These are phyloP conservation scores for Ceyx margarethae DNA, from an alignment of 2,113 vertebrate species.

Conservation along the genomic window DNA sequence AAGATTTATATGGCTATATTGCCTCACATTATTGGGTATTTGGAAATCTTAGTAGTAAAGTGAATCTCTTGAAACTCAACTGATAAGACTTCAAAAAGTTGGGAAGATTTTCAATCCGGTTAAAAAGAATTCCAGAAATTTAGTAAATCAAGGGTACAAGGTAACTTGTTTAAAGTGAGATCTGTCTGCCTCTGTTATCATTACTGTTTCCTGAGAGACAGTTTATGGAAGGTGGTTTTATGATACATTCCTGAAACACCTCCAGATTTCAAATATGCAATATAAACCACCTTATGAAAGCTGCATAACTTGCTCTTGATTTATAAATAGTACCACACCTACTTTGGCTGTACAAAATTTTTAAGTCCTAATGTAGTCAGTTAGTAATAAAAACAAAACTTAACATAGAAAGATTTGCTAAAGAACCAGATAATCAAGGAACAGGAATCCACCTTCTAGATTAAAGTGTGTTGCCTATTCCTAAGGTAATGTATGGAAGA, in stretches of 20 bases:
- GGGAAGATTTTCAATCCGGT: constrained; percentile 46
- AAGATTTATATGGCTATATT: not conserved
- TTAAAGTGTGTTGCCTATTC: constrained; percentile 33
- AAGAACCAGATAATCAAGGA: not conserved
- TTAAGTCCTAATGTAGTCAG: constrained; percentile 42
- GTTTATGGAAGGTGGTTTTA: constrained; percentile 81
- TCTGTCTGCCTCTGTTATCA: constrained; percentile 74
- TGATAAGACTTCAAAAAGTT: constrained; percentile 70
- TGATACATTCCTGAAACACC: constrained; percentile 80
- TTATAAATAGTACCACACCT: constrained; percentile 74
- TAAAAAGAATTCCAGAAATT: constrained; percentile 67
- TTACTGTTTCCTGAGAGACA: constrained; percentile 73
- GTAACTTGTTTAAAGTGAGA: constrained; percentile 71
- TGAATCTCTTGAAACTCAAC: constrained; percentile 43
- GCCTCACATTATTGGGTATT: not conserved
- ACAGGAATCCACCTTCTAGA: constrained; percentile 58
- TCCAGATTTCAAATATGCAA: constrained; percentile 80
- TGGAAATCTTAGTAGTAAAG: constrained; percentile 23
- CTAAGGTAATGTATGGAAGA: constrained; percentile 43
- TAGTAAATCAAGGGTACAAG: constrained; percentile 61
- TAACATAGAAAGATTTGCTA: constrained; percentile 27
- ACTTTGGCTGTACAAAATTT: constrained; percentile 42
- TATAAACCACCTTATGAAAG: constrained; percentile 77
- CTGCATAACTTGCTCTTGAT: constrained; percentile 62
- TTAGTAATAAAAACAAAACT: constrained; percentile 44